These are phyloP conservation scores for Hetaerina titia DNA, from an alignment of 2,888 invertebrate species.

Conservation along the genomic window DNA sequence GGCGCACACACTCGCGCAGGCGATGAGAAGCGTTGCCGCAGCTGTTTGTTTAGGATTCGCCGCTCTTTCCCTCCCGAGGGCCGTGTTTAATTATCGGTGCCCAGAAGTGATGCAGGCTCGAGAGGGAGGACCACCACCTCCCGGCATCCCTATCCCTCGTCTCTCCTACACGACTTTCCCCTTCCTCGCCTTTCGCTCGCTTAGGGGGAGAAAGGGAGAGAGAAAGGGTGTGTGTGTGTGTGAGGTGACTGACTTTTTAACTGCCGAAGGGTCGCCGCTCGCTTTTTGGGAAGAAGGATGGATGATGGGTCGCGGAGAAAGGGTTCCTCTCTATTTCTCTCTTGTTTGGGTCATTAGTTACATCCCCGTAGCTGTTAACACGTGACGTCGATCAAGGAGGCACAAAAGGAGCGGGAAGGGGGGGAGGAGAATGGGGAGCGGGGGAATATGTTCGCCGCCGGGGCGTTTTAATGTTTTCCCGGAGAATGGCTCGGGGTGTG, in stretches of 20 bases:
- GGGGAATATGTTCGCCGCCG: neutral
- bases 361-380: constrained; percentile 40
- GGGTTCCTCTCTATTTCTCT: neutral
- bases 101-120: constrained; percentile 50
- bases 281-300: constrained; percentile 4
- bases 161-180: neutral
- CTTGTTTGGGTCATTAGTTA: constrained; percentile 51
- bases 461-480: constrained; percentile 16
- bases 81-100: constrained; percentile 59
- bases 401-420: neutral
- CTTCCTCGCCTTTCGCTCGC: neutral
- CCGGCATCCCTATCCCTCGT: neutral
- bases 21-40: constrained; percentile 14
- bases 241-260: constrained; percentile 44
- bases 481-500: neutral
- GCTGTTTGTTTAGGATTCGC: constrained; percentile 64
- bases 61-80: neutral
- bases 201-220: neutral
- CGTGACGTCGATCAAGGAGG: constrained; percentile 37
- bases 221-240: neutral
- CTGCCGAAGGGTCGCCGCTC: neutral
- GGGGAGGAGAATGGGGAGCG: no score
- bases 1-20: constrained; percentile 5
- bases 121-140: neutral
- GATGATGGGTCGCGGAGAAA: neutral